Evolutionary conservation across 2,797 vertebrate genomes (phyloP).

Genomic region (Prionace glauca): DNA sequence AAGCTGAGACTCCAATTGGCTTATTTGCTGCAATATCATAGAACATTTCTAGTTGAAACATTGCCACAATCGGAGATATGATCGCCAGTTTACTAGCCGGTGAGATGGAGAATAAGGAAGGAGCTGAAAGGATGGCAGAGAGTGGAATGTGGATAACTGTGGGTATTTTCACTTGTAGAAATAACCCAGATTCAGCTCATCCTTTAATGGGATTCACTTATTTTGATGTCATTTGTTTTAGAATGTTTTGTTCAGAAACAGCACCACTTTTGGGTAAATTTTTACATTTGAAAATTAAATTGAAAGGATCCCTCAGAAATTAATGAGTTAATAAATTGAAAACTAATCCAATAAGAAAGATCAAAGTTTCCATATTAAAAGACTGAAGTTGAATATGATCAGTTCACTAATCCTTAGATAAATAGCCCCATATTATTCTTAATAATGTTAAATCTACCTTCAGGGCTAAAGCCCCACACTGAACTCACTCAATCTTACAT

Average conservation of each 20-base stretch:
- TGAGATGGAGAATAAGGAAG: background rate
- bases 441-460: slow-evolving; percentile 11
- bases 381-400: background rate
- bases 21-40: background rate
- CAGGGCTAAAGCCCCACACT: background rate
- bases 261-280: background rate
- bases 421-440: slow-evolving; percentile 25
- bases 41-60: background rate
- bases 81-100: background rate
- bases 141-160: background rate
- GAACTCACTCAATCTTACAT: slow-evolving; percentile 8
- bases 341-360: background rate
- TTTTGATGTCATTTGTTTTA: background rate
- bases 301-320: background rate
- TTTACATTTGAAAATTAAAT: slow-evolving; percentile 7
- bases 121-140: background rate
- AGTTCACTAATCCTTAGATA: slow-evolving; percentile 4
- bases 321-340: background rate
- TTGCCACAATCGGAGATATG: background rate
- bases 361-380: slow-evolving; percentile 12
- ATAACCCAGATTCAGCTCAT: background rate
- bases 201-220: too few species aligned
- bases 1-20: background rate
- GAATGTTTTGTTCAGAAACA: background rate
- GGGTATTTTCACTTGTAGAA: background rate